Evolutionary conservation across 2,888 invertebrate genomes (phyloP).

Genomic region (Diaprepes abbreviatus): DNA sequence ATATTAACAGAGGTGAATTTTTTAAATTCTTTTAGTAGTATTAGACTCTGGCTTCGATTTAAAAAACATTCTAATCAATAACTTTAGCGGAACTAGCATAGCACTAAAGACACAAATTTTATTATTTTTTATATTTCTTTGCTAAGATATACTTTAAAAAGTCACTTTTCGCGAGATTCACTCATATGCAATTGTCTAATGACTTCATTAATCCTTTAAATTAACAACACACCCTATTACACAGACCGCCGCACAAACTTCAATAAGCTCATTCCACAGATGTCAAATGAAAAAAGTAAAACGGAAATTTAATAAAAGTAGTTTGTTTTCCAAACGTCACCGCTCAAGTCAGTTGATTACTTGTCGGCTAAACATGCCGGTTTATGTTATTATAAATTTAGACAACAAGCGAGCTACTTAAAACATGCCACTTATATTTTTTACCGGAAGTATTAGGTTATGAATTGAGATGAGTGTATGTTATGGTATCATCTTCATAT

Average conservation of each 20-base stretch:
- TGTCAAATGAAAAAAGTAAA: conserved; percentile 23
- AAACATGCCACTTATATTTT: conserved; percentile 17
- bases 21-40: too few relatives aligned
- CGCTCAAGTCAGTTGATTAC: conserved; percentile 23
- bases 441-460: conserved; percentile 32
- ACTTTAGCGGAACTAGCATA: too few relatives aligned
- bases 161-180: too few relatives aligned
- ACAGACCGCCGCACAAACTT: conserved; percentile 1
- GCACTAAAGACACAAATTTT: too few relatives aligned
- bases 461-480: conserved; percentile 10
- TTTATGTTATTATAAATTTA: conserved; percentile 37
- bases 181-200: too few relatives aligned
- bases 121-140: too few relatives aligned
- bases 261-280: conserved; percentile 23
- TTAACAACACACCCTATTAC: conserved; percentile 3
- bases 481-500: conserved; percentile 26
- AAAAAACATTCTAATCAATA: too few relatives aligned
- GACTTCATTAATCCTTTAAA: neutral
- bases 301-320: conserved; percentile 36
- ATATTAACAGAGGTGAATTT: too few relatives aligned
- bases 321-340: conserved; percentile 35
- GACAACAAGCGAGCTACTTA: conserved; percentile 32
- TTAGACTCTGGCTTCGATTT: too few relatives aligned
- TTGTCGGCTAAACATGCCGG: conserved; percentile 35
- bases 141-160: too few relatives aligned